These are phyloP conservation scores for Drosophila meridiana DNA, from an alignment of 2,888 invertebrate species.

Conservation along the genomic window DNA sequence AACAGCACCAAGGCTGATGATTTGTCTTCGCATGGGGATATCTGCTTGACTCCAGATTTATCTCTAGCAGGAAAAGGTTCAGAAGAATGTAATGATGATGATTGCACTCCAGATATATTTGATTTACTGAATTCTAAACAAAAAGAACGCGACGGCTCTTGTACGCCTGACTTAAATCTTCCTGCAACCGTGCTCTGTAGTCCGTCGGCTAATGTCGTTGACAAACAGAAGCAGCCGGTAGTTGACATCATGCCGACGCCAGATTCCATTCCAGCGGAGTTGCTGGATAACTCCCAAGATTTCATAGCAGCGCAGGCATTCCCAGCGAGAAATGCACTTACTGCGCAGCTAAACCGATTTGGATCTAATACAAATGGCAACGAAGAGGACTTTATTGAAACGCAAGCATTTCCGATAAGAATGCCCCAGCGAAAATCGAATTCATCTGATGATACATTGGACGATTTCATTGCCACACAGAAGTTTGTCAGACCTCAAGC, in stretches of 20 bases:
- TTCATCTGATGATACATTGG: neutral
- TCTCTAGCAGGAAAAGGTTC: conserved; percentile 13
- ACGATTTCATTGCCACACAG: conserved; percentile 43
- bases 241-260: conserved; percentile 50
- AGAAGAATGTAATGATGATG: conserved; percentile 3
- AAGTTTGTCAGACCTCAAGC: conserved; percentile 2
- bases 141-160: neutral
- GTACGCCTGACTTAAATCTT: neutral
- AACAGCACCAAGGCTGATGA: conserved; percentile 51
- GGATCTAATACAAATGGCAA: neutral
- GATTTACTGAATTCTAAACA: conserved; percentile 26
- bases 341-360: neutral
- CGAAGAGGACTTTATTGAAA: conserved; percentile 13
- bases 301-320: conserved; percentile 36
- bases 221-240: conserved; percentile 15
- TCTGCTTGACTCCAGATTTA: conserved; percentile 50
- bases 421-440: neutral
- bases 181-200: conserved; percentile 4
- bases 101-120: conserved; percentile 63
- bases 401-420: neutral
- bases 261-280: conserved; percentile 21
- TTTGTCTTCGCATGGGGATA: neutral
- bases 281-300: conserved; percentile 23
- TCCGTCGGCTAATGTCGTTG: neutral
- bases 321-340: conserved; percentile 6